phyloP scores from a whole-genome alignment of 2,797 vertebrate species.

The Myotis pilosus region DNA sequence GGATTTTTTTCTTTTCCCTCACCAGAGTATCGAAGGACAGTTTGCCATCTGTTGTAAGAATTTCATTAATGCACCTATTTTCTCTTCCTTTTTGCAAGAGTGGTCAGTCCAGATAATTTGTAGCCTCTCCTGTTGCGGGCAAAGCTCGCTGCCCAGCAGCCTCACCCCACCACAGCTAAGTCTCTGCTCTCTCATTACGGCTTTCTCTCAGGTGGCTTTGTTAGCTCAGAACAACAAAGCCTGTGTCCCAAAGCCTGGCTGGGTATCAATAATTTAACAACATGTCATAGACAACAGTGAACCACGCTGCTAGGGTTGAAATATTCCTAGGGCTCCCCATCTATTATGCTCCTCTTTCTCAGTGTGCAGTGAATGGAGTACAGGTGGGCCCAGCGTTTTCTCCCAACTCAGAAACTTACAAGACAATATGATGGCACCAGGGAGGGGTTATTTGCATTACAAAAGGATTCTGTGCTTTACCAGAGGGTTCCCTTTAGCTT shows the following conservation, averaged over 20 bases:
- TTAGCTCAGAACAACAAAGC: conserved; percentile 80
- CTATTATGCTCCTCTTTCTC: conserved; percentile 78
- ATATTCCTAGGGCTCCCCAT: conserved; percentile 79
- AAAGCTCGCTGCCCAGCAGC: conserved; percentile 50
- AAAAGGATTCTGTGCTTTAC: conserved; percentile 58
- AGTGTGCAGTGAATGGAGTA: conserved; percentile 67
- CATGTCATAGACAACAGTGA: conserved; percentile 84
- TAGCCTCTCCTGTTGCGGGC: conserved; percentile 62
- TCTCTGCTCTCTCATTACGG: conserved; percentile 69
- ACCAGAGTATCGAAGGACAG: conserved; percentile 81
- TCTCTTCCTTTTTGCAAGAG: conserved; percentile 76
- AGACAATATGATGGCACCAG: conserved; percentile 40
- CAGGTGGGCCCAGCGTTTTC: conserved; percentile 67
- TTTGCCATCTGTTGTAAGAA: conserved; percentile 85
- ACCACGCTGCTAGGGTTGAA: conserved; percentile 82
- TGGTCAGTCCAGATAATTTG: conserved; percentile 82
- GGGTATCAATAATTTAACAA: conserved; percentile 87
- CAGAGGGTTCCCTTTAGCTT: conserved; percentile 22
- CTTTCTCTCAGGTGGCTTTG: conserved; percentile 77
- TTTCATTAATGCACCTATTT: conserved; percentile 82
- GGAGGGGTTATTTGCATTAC: conserved; percentile 70
- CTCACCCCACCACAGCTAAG: conserved; percentile 54
- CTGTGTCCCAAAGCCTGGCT: conserved; percentile 78
- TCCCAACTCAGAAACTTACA: conserved; percentile 67
- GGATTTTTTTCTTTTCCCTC: conserved; percentile 63